Percentiles rank a stretch among this genome's conserved stretches.
Conservation (phyloP, 2,797 vertebrate genomes). For the Iguana delicatissima region DNA sequence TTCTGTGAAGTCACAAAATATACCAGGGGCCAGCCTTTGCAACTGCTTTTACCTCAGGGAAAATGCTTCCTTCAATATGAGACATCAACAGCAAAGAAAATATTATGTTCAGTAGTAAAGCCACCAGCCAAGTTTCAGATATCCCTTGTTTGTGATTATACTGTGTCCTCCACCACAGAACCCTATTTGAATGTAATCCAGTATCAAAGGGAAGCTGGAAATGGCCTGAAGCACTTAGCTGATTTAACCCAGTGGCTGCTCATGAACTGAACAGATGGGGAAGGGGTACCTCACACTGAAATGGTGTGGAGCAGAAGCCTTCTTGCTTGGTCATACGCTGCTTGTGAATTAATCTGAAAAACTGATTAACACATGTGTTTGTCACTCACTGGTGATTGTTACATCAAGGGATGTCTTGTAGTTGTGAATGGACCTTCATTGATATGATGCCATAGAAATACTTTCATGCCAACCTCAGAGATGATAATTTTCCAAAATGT, state of each 20-base stretch:
- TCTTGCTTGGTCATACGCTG: too few species aligned
- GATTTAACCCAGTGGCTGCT: not conserved
- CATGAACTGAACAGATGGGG: too few species aligned
- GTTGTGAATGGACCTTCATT: not conserved
- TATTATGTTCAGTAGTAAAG: constrained; percentile 29
- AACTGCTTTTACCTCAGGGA: constrained; percentile 7
- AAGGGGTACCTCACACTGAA: too few species aligned
- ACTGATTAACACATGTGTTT: not conserved
- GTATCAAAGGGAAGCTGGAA: not conserved
- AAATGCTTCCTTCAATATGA: constrained; percentile 9
- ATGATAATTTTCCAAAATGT: not conserved
- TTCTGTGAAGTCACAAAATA: not conserved
- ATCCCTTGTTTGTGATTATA: constrained; percentile 1
- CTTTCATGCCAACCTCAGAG: not conserved
- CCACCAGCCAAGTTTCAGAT: not conserved
- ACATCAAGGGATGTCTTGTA: not conserved
- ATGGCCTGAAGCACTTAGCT: too few species aligned
- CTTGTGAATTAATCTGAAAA: not conserved
- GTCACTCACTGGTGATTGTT: not conserved
- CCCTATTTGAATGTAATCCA: not conserved
- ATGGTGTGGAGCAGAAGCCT: too few species aligned
- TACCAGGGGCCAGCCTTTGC: not conserved
- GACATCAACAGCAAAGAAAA: constrained; percentile 34
- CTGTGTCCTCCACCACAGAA: not conserved
- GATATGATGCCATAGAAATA: not conserved